Conservation (phyloP, 2,113 vertebrate genomes). For the Nannospalax galili region DNA sequence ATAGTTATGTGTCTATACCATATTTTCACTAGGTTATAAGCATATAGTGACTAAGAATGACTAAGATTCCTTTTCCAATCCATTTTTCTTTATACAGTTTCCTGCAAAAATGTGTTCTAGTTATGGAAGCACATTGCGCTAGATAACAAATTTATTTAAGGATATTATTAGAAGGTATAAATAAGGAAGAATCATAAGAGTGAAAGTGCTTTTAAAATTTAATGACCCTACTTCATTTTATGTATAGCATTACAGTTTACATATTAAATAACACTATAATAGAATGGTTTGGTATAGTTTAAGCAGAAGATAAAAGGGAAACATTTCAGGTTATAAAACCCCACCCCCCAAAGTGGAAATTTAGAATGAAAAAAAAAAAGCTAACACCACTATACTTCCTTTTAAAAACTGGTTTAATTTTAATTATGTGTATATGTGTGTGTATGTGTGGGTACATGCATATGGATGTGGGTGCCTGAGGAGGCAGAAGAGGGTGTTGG, state of each 20-base stretch:
- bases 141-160: neutral
- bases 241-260: neutral
- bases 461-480: neutral
- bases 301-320: neutral
- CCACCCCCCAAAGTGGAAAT: neutral
- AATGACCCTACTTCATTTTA: neutral
- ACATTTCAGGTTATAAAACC: neutral
- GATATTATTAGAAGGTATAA: neutral
- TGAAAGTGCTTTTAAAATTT: neutral
- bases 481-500: neutral
- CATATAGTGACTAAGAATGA: neutral
- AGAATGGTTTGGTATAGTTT: neutral
- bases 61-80: neutral
- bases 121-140: neutral
- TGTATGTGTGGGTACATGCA: neutral
- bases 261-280: neutral
- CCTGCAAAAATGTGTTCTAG: neutral
- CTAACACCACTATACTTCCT: neutral
- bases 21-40: neutral
- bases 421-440: neutral
- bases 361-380: neutral
- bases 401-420: neutral
- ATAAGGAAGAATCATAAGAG: neutral
- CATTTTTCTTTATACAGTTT: neutral
- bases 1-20: neutral